These are phyloP conservation scores for Lacerta bilineata DNA, from an alignment of 2,797 vertebrate genomes.

Conservation along the genomic window DNA sequence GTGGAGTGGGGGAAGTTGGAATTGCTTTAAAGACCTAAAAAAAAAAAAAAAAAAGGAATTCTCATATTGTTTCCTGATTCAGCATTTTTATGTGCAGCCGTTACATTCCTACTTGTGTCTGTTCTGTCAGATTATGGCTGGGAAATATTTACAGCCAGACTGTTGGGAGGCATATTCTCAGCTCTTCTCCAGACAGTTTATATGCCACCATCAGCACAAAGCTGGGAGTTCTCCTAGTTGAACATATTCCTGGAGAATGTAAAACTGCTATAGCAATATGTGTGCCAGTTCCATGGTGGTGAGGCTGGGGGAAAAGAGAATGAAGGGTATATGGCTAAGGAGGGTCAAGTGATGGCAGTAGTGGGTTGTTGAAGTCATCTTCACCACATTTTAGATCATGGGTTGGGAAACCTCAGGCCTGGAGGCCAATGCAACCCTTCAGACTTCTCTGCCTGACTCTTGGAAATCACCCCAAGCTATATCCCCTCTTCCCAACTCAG, in stretches of 20 bases:
- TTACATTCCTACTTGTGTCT: conserved; percentile 26
- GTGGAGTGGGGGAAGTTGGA: neutral
- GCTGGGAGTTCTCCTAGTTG: rapidly evolving
- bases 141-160: conserved; percentile 18
- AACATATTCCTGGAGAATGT: conserved; percentile 7
- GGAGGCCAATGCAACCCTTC: no score
- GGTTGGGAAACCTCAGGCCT: no score
- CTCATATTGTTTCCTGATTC: conserved; percentile 30
- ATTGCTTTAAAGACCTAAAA: neutral
- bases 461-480: no score
- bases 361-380: neutral
- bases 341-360: neutral
- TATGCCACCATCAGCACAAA: neutral
- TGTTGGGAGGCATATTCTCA: neutral
- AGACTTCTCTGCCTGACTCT: no score
- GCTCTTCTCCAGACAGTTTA: neutral
- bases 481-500: no score
- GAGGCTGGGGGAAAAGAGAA: neutral
- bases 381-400: neutral
- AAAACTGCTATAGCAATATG: neutral
- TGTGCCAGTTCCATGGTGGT: rapidly evolving
- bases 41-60: conserved; percentile 11
- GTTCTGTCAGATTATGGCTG: conserved; percentile 21
- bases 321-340: neutral
- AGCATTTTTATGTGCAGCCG: conserved; percentile 27